Percentiles rank a stretch among this genome's conserved stretches.
phyloP scores from a whole-genome alignment of 2,113 vertebrate genomes.

The Ceuthmochares aereus region DNA sequence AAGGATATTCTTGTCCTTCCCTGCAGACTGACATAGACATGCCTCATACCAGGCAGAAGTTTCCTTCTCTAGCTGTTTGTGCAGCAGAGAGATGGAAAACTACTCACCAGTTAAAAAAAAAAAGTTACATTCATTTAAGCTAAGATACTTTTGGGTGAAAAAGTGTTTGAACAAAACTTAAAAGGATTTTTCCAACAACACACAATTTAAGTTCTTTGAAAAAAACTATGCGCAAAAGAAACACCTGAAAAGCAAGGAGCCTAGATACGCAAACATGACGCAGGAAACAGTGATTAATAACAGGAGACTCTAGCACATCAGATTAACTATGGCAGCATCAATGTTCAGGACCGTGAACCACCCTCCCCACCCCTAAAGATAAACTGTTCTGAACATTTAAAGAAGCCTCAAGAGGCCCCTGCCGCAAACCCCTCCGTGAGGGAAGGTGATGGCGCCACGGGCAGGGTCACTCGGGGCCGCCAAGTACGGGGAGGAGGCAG shows the following conservation, averaged over 20 bases:
- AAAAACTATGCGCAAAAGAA: not conserved
- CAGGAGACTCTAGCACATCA: rapidly evolving
- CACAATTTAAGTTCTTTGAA: not conserved
- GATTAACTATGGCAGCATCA: rapidly evolving
- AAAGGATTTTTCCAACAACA: not conserved
- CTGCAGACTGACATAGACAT: not conserved
- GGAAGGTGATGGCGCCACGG: rapidly evolving
- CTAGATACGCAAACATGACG: no score
- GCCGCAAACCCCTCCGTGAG: rapidly evolving
- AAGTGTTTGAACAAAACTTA: not conserved
- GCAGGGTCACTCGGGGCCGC: no score
- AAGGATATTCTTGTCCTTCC: not conserved
- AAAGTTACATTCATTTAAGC: rapidly evolving
- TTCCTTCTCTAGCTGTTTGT: not conserved
- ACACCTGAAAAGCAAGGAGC: not conserved
- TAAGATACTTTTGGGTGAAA: not conserved
- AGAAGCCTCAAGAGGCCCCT: rapidly evolving
- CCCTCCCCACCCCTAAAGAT: no score
- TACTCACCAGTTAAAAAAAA: no score
- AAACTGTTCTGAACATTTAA: rapidly evolving
- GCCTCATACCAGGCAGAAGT: not conserved
- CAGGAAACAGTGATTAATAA: not conserved
- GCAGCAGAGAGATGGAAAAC: rapidly evolving
- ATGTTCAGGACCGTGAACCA: not conserved
- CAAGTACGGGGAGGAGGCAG: no score